Conservation (phyloP, 30 jellyfish, hydroid and myxozoan genomes). For the Chrysaora quinquecirrha region DNA sequence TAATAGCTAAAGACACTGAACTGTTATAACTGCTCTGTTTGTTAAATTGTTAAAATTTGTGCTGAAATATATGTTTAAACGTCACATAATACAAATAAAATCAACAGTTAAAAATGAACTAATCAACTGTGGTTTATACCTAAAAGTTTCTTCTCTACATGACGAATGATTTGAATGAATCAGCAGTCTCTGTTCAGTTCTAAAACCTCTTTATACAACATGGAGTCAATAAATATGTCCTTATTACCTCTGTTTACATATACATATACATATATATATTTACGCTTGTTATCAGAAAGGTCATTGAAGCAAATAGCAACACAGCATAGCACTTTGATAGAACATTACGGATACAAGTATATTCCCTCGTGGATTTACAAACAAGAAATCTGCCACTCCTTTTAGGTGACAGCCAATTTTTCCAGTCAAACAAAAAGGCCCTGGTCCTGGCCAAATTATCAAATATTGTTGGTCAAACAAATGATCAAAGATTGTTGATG, state of each 20-base stretch:
- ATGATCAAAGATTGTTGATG: too few species aligned
- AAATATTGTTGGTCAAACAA: too few species aligned
- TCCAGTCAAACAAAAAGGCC: too few species aligned
- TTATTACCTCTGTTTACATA: slow-evolving; percentile 44
- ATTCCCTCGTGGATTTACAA: too few species aligned
- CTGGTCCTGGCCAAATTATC: too few species aligned
- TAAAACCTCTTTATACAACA: slow-evolving; percentile 62
- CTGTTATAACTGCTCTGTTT: background rate
- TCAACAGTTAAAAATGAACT: background rate
- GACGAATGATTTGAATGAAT: background rate
- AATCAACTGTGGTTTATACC: background rate
- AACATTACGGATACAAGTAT: too few species aligned
- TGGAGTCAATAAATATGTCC: slow-evolving; percentile 70
- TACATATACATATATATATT: slow-evolving; percentile 40
- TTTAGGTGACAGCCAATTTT: too few species aligned
- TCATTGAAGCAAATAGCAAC: background rate
- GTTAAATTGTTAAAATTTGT: background rate
- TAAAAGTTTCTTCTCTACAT: background rate
- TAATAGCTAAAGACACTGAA: background rate
- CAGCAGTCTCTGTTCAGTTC: slow-evolving; percentile 36
- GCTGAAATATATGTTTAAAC: background rate
- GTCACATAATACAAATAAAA: background rate
- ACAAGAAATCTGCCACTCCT: too few species aligned
- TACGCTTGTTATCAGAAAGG: slow-evolving; percentile 15
- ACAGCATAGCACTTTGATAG: background rate